These are phyloP conservation scores for Antidorcas marsupialis DNA, from an alignment of 2,113 vertebrate genomes.

Conservation along the genomic window DNA sequence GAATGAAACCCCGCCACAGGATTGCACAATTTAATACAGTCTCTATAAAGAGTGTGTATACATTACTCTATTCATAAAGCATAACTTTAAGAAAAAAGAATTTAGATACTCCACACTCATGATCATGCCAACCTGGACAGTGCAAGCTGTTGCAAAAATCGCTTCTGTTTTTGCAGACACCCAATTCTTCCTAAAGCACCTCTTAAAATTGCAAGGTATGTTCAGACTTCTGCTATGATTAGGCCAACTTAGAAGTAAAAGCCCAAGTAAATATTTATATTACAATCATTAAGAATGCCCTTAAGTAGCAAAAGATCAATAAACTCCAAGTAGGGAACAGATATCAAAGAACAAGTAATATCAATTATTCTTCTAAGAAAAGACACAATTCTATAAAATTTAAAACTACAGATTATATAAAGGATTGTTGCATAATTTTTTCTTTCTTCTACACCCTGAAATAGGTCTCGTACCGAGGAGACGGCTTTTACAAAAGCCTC, in stretches of 20 bases:
- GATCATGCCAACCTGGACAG: neutral
- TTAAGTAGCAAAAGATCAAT: slow-evolving; percentile 5
- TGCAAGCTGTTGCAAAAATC: neutral
- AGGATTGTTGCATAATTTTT: neutral
- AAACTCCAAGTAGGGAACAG: neutral
- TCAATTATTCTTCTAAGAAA: neutral
- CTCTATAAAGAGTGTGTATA: neutral
- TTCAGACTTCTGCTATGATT: neutral
- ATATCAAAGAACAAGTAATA: neutral
- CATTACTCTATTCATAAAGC: neutral
- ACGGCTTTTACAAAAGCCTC: neutral
- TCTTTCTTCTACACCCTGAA: neutral
- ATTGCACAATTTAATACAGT: neutral
- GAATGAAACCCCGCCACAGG: neutral
- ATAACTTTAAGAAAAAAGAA: neutral
- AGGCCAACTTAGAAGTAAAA: neutral
- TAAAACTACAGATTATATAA: neutral
- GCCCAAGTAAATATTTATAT: neutral
- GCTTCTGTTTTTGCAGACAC: neutral
- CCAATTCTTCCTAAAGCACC: neutral
- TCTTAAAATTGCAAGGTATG: neutral
- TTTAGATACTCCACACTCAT: neutral
- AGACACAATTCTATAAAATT: neutral
- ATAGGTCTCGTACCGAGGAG: neutral
- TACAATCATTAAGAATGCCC: slow-evolving; percentile 12